A percentile compares a stretch with the other conserved stretches of the same genome.
These are phyloP conservation scores for Sceloporus tristichus DNA, from an alignment of 2,113 vertebrate species.

Conservation along the genomic window DNA sequence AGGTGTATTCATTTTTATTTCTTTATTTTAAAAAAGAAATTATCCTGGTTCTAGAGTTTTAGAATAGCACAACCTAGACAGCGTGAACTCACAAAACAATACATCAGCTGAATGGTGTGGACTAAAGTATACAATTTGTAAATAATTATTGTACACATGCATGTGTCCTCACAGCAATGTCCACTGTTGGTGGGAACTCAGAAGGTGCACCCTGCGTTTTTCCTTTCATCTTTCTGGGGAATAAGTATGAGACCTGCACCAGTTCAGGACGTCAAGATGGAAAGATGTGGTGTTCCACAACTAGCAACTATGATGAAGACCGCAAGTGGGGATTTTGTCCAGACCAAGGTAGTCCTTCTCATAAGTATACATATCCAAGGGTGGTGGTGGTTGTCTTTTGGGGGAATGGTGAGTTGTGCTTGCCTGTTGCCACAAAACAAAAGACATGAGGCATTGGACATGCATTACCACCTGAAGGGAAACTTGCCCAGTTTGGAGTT, in stretches of 20 bases:
- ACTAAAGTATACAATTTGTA: background rate
- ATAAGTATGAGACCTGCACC: constrained; percentile 91
- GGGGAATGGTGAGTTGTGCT: no score
- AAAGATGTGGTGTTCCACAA: constrained; percentile 91
- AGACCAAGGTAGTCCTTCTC: constrained; percentile 85
- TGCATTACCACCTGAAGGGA: no score
- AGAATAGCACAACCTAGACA: no score
- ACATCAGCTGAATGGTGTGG: background rate
- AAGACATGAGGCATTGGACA: no score
- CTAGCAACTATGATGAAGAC: constrained; percentile 92
- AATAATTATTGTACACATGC: background rate
- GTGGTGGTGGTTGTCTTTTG: no score
- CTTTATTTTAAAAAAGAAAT: no score
- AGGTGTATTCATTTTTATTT: no score
- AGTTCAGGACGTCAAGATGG: constrained; percentile 89
- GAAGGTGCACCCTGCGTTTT: constrained; percentile 93
- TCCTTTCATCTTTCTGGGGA: constrained; percentile 93
- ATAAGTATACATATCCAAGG: background rate
- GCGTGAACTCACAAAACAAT: background rate
- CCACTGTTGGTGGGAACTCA: constrained; percentile 93
- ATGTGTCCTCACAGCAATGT: constrained; percentile 84
- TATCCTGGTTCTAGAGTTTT: no score
- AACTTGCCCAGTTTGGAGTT: no score
- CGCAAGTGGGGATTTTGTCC: constrained; percentile 99
- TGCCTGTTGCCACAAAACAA: no score